These are phyloP conservation scores for Lophura nycthemera DNA, from an alignment of 2,113 vertebrate genomes.

Conservation along the genomic window DNA sequence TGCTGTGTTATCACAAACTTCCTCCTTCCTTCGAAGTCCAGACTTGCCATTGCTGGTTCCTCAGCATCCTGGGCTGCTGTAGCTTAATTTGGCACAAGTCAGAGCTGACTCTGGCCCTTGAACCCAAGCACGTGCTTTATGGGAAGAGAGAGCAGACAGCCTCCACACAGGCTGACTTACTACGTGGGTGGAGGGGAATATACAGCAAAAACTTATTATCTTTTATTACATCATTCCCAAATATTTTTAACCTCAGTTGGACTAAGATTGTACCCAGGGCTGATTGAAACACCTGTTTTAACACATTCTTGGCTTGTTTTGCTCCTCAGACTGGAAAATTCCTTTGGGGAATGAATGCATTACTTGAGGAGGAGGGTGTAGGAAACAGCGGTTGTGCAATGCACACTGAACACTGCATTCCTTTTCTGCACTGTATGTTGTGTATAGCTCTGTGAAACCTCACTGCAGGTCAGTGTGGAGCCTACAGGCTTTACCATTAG, in stretches of 20 bases:
- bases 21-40: not conserved
- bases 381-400: conserved; percentile 47
- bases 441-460: not conserved
- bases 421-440: not conserved
- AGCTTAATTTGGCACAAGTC: conserved; percentile 20
- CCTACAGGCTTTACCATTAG: not conserved
- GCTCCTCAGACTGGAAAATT: conserved; percentile 58
- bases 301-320: conserved; percentile 65
- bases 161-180: not conserved
- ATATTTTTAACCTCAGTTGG: conserved; percentile 61
- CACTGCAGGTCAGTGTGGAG: not conserved
- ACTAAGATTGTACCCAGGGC: conserved; percentile 33
- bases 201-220: conserved; percentile 2
- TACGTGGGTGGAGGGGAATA: conserved; percentile 8
- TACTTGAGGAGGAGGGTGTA: conserved; percentile 46
- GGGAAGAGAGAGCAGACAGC: not conserved
- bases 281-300: conserved; percentile 64
- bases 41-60: not conserved
- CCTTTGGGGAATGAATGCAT: conserved; percentile 20
- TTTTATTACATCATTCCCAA: conserved; percentile 52
- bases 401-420: not conserved
- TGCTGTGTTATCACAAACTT: not conserved
- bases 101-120: not conserved
- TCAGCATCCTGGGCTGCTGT: not conserved
- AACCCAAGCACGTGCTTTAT: not conserved